These are phyloP conservation scores for Eilema sororculum DNA, from an alignment of 2,888 invertebrate genomes.

Conservation along the genomic window DNA sequence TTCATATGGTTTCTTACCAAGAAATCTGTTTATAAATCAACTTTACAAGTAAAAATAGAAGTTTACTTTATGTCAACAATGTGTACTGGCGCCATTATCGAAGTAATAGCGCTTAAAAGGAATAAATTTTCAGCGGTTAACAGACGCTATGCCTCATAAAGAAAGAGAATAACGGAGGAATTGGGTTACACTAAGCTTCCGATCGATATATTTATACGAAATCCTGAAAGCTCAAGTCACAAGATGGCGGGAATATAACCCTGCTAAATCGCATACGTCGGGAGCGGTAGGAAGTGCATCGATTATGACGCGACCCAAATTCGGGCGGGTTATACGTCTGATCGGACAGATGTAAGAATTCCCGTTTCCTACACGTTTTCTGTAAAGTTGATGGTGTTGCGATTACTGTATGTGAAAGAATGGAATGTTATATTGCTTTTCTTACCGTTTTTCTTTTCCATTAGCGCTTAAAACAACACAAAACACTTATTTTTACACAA, in stretches of 20 bases:
- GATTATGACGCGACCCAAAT: constrained; percentile 70
- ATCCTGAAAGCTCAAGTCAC: constrained; percentile 82
- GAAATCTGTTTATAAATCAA: constrained; percentile 21
- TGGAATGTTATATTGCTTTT: constrained; percentile 59
- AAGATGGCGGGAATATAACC: constrained; percentile 84
- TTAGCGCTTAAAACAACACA: constrained; percentile 80
- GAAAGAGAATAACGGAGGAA: constrained; percentile 64
- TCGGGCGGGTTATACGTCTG: constrained; percentile 78
- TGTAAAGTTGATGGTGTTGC: constrained; percentile 64
- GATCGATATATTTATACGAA: constrained; percentile 84
- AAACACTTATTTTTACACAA: constrained; percentile 84
- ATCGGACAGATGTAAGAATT: constrained; percentile 83
- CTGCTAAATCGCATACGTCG: constrained; percentile 63
- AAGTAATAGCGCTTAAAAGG: constrained; percentile 28
- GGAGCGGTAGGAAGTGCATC: constrained; percentile 66
- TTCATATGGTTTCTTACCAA: constrained; percentile 31
- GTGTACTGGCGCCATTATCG: constrained; percentile 44
- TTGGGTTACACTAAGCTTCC: constrained; percentile 77
- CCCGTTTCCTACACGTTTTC: constrained; percentile 73
- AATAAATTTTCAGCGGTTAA: constrained; percentile 40
- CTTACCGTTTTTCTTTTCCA: constrained; percentile 80
- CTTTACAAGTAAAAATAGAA: constrained; percentile 33
- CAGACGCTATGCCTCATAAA: constrained; percentile 49
- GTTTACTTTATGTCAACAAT: constrained; percentile 71
- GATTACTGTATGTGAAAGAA: constrained; percentile 51